phyloP scores from a whole-genome alignment of 1,140 invertebrate genomes.

The Chironomus tepperi region DNA sequence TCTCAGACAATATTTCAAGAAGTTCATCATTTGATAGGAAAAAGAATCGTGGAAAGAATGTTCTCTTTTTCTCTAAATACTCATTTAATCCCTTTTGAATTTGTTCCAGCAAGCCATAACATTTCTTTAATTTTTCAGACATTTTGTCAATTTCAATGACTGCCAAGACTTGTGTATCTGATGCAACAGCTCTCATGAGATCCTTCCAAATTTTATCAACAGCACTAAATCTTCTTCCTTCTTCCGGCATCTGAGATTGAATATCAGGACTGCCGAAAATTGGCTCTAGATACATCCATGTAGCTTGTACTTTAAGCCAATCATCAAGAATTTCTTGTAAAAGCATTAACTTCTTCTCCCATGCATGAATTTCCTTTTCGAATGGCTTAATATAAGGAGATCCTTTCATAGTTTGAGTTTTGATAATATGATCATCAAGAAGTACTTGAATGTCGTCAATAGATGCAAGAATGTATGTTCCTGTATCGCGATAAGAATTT shows the following conservation, averaged over 20 bases:
- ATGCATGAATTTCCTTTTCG: conserved; percentile 57
- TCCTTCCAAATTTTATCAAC: conserved; percentile 91
- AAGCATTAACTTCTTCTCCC: conserved; percentile 68
- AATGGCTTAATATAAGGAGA: conserved; percentile 96
- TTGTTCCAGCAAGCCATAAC: conserved; percentile 74
- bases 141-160: conserved; percentile 90
- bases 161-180: conserved; percentile 71
- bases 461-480: conserved; percentile 81
- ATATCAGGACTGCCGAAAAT: conserved; percentile 98
- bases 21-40: conserved; percentile 96
- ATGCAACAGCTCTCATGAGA: conserved; percentile 77
- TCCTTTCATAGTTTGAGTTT: conserved; percentile 95
- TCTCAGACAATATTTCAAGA: conserved; percentile 91
- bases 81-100: conserved; percentile 90
- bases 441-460: conserved; percentile 94
- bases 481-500: conserved; percentile 64
- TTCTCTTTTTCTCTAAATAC: conserved; percentile 90
- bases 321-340: conserved; percentile 90
- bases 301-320: conserved; percentile 91
- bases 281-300: conserved; percentile 96
- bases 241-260: conserved; percentile 88
- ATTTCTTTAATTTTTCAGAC: conserved; percentile 82
- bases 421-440: conserved; percentile 92
- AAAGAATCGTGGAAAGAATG: conserved; percentile 94
- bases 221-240: conserved; percentile 76